Evolutionary conservation across 2,888 invertebrate species (phyloP), one percentile per base, ranked within the genome.

Genomic region (Dolichomitus sp.): DNA sequence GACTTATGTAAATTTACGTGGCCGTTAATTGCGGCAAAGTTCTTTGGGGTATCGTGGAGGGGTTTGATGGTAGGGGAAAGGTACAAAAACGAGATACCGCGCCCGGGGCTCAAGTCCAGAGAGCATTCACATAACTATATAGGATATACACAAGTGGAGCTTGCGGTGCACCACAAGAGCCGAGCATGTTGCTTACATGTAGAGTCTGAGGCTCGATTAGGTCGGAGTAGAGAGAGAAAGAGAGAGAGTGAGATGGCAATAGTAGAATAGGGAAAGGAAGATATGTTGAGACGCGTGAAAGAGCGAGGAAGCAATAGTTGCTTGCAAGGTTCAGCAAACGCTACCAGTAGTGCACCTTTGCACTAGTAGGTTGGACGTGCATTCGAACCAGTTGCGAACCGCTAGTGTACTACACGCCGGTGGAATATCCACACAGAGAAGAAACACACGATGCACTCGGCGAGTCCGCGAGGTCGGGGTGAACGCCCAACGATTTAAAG

Each of bases 401-500:
- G 70, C 61, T 42, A 73, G 61, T 75, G 57, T 33, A 61, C 65
- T 48, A 50, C 63, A 77, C 82, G 80, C 80, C 73, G 50, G 45
- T 42, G 61, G 40, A 6, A 23, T 45, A 50, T 72, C 19, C 57
- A 73, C 61, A 73, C 59, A 59, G 19, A 30, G 65, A 61, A 65
- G 65, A 69, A 81, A 80, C 74, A 74, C 33, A 45, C 63, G 54
- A 72, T 54, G 23, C 45, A 30, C 68, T 78, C 69, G 59, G 66
- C 48, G 78, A 74, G 82, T 70, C 65, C 78, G 69, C 83, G 87
- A 93, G 93, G 93, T 92, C 92, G 93, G 91, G 93, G 93, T 92
- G 93, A 93, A 93, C 93, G 93, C 89, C 93, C 93, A 92, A 93
- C 91, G 90, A 88, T 91, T 91, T 91, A 93, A 93, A 93, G 91